Conservation (phyloP, 2,113 vertebrate species). For the Chamaea fasciata region DNA sequence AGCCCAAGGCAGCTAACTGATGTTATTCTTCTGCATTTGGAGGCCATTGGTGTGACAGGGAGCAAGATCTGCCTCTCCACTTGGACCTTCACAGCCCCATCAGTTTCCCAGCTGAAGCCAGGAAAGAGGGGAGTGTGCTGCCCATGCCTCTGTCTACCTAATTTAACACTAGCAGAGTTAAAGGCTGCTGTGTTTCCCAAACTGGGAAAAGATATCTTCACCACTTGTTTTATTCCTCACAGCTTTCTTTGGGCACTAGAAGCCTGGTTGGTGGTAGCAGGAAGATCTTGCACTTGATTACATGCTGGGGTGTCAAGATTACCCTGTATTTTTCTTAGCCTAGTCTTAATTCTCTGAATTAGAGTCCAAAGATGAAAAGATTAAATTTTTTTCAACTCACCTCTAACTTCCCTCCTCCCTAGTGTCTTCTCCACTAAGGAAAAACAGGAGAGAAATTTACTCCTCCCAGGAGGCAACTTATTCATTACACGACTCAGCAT, state of each 20-base stretch:
- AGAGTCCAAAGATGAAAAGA: background rate
- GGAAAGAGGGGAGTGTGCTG: background rate
- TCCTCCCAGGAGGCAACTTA: background rate
- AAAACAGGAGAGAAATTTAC: background rate
- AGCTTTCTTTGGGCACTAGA: background rate
- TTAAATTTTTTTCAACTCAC: background rate
- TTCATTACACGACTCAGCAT: background rate
- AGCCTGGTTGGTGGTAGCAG: background rate
- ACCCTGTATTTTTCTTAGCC: background rate
- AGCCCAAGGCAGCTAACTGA: accelerated
- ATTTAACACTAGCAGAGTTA: background rate
- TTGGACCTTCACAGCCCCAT: background rate
- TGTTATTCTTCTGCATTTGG: background rate
- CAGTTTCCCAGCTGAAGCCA: background rate
- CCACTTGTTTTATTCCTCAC: background rate
- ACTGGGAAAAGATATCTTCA: background rate
- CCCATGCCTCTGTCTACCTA: accelerated
- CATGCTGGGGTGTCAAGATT: background rate
- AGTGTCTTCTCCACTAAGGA: background rate
- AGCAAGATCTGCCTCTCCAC: background rate
- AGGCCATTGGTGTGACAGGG: background rate
- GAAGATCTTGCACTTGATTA: background rate
- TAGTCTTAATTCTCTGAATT: background rate
- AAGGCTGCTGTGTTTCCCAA: background rate
- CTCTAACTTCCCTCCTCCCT: background rate